Base-by-base conservation (phyloP, 2,888 invertebrate genomes). In the Silvanus unidentatus region DNA sequence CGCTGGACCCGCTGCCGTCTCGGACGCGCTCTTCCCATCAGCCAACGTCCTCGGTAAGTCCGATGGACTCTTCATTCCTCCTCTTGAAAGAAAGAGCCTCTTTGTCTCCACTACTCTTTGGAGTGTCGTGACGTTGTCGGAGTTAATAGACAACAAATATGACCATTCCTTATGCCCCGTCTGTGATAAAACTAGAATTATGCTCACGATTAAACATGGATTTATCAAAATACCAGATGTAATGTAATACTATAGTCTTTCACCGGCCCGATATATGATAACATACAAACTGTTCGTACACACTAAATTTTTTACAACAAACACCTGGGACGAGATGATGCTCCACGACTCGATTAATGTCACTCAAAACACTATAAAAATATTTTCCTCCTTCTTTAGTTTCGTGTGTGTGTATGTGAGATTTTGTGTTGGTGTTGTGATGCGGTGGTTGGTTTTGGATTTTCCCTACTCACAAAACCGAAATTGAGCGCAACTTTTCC, bases 181-280 rank as follows among this genome's bases (percentile, higher is more conserved):
- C 37, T 39, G 38, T 46, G 59, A 58, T 57, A 58, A 54, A 45
- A 44, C 40, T 44, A 48, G 43, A 58, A 53, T 61, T 59, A 59
- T 58, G 54, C 47, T 55, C 62, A 60, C 60, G 62, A 62, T 59
- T 58, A 59, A 49, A 43, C 49, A 47, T 47, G 58, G 56, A 57
- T 60, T 63, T 65, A 64, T 65, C 63, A 59, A 60, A 60, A 55
- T 58, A 59, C 60, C 53, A 63, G 60, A 62, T 62, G 64, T 63
- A 64, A 65, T 56, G 57, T 64, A 64, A 65, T 63, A 63, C 57
- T 32, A 22, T 22, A 22, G 32, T 37, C 37, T 42, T 48, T 47
- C 44, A 41, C 45, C 45, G 39, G 30, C 39, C n/a, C n/a, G 57
- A 59, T 57, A 51, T 47, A 44, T 47, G 59, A 59, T 60, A 62